Evolutionary conservation across 2,113 vertebrate genomes (phyloP).

Genomic region (Hoplias malabaricus): DNA sequence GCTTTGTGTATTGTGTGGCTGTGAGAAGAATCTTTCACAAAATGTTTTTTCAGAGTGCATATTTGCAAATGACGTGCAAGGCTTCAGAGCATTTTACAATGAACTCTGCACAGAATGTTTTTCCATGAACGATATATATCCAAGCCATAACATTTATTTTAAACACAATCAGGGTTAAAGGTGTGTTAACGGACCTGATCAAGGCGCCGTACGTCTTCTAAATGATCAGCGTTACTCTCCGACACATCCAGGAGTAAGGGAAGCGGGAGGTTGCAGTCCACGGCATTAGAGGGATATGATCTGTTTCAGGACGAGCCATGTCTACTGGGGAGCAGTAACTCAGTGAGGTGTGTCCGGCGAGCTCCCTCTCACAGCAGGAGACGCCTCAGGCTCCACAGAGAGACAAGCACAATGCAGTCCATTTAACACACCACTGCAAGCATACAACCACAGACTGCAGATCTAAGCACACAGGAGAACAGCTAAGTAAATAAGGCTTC

Average conservation of each 20-base stretch:
- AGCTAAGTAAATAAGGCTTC: background rate
- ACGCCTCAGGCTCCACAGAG: constrained; percentile 69
- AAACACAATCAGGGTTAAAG: constrained; percentile 46
- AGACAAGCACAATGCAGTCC: constrained; percentile 70
- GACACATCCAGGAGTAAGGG: constrained; percentile 29
- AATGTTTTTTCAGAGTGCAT: too few species aligned
- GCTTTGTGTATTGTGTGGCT: constrained; percentile 43
- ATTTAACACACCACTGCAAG: constrained; percentile 61
- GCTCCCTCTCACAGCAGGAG: constrained; percentile 68
- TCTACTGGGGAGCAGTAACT: constrained; percentile 68
- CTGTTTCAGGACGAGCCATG: constrained; percentile 69
- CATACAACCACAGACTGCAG: constrained; percentile 61
- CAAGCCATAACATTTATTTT: too few species aligned
- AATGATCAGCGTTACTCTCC: constrained; percentile 2
- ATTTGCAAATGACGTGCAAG: too few species aligned
- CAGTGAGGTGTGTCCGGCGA: constrained; percentile 68
- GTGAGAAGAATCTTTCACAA: too few species aligned
- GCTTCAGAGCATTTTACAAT: too few species aligned
- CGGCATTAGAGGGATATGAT: constrained; percentile 64
- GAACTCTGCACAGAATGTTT: too few species aligned
- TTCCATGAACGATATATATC: too few species aligned
- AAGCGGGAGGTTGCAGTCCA: constrained; percentile 50
- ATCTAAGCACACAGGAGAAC: constrained; percentile 14
- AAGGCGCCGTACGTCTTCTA: background rate
- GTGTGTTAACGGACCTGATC: background rate